These are phyloP conservation scores for Apus apus DNA, from an alignment of 2,113 vertebrate genomes.

Conservation along the genomic window DNA sequence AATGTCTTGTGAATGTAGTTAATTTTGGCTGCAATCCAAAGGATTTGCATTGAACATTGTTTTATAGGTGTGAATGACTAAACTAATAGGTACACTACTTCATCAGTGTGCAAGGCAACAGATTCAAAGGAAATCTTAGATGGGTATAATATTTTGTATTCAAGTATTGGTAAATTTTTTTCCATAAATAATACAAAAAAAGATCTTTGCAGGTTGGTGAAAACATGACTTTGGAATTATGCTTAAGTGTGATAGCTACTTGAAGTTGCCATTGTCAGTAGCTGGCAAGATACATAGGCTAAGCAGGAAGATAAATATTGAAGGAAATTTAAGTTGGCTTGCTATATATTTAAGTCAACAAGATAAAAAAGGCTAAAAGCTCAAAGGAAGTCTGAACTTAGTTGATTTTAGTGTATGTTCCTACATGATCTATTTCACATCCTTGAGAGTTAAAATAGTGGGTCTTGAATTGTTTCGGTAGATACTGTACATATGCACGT, in stretches of 20 bases:
- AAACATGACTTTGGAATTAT: not conserved
- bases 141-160: not conserved
- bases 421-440: not conserved
- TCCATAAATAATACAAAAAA: not conserved
- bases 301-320: not conserved
- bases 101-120: not conserved
- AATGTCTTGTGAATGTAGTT: not conserved
- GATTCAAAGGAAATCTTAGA: not conserved
- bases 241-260: not conserved
- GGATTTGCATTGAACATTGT: not conserved
- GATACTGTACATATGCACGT: not conserved
- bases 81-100: not conserved
- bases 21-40: conserved; percentile 2
- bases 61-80: conserved; percentile 2
- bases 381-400: not conserved
- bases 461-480: not conserved
- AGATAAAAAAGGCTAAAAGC: not conserved
- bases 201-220: not conserved
- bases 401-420: not conserved
- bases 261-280: not conserved
- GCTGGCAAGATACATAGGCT: not conserved
- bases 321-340: not conserved
- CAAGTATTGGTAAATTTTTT: not conserved
- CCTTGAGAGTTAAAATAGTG: not conserved
- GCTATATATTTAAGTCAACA: not conserved